phyloP scores from a whole-genome alignment of 2,888 invertebrate species.

The Leptinotarsa tumamoca region DNA sequence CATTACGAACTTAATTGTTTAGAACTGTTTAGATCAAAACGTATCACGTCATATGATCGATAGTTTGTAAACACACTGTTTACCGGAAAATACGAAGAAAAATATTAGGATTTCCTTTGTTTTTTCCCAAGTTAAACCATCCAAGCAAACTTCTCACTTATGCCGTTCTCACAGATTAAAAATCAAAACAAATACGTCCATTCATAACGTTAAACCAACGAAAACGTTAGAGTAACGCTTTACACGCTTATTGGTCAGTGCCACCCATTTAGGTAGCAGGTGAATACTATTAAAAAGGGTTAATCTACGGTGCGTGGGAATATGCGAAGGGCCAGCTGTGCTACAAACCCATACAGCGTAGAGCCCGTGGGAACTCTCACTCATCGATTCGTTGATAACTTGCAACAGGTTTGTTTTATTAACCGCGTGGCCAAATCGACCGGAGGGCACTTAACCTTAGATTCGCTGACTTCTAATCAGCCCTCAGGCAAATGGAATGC shows the following conservation, averaged over 20 bases:
- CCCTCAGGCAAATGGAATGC: background rate
- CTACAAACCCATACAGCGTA: constrained; percentile 45
- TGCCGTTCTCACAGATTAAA: constrained; percentile 1
- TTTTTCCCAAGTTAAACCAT: too few relatives aligned
- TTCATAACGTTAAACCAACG: constrained; percentile 37
- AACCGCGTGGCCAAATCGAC: constrained; percentile 17
- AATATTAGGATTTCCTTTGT: too few relatives aligned
- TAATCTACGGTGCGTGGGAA: constrained; percentile 56
- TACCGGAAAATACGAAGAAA: too few relatives aligned
- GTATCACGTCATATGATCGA: too few relatives aligned
- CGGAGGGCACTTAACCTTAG: constrained; percentile 21
- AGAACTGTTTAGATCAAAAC: too few relatives aligned
- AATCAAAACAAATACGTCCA: constrained; percentile 35
- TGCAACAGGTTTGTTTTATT: constrained; percentile 52
- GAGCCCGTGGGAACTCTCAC: constrained; percentile 54
- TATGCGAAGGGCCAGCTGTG: constrained; percentile 54
- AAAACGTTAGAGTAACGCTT: constrained; percentile 27
- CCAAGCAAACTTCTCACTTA: background rate
- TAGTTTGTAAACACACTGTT: too few relatives aligned
- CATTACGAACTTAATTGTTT: too few relatives aligned
- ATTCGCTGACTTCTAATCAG: background rate
- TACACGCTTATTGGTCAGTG: constrained; percentile 37
- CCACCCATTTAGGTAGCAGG: constrained; percentile 51
- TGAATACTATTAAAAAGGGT: constrained; percentile 55
- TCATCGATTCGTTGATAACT: constrained; percentile 47